Evolutionary conservation across 2,113 vertebrate species (phyloP), one percentile per base, ranked within the genome.

Genomic region (Takifugu bimaculatus): DNA sequence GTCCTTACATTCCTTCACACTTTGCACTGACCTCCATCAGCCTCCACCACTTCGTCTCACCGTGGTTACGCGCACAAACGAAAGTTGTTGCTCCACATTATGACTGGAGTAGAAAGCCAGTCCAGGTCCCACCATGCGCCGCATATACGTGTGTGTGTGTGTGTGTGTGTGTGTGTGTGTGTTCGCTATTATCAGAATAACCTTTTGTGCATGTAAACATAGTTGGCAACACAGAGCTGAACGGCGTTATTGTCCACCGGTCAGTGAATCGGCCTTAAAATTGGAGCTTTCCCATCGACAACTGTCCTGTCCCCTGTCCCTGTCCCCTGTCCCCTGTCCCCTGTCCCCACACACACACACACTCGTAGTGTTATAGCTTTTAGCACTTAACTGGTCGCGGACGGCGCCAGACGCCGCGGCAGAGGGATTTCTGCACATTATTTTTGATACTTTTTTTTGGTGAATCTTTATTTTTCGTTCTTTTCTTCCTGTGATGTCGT

Each of bases 1-100:
- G 54, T 81, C 85, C 81, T 87, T 82, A 90, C 90, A 92, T 91
- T 90, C 90, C 90, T 83, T 76, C 70, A 60, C 71, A 86, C 72
- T 80, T 89, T 89, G 87, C 80, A 87, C 87, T 85, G 84, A 87
- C 79, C 74, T 48, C 70, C 68, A 65, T 56, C 65, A 50, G 71
- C 69, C 65, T 60, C 78, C 63, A 78, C 72, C 60, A 81, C 75
- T 48, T 78, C 59, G 56, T 48, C 65, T 60, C 65, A 26, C 78
- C 70, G 50, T 60, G 77, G 76, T 85, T 77, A 79, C 85, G 77
- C 83, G 83, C 78, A 74, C 70, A n/a, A 48, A 4, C 14, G 5
- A n/a, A 48, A n/a, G n/a, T n/a, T n/a, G n/a, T n/a, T n/a, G n/a
- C n/a, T n/a, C n/a, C 9, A 39, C 4, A 39, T 39, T 39, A 10